Conservation (phyloP, 2,797 vertebrate genomes). For the Odontamblyopus lacepedii region DNA sequence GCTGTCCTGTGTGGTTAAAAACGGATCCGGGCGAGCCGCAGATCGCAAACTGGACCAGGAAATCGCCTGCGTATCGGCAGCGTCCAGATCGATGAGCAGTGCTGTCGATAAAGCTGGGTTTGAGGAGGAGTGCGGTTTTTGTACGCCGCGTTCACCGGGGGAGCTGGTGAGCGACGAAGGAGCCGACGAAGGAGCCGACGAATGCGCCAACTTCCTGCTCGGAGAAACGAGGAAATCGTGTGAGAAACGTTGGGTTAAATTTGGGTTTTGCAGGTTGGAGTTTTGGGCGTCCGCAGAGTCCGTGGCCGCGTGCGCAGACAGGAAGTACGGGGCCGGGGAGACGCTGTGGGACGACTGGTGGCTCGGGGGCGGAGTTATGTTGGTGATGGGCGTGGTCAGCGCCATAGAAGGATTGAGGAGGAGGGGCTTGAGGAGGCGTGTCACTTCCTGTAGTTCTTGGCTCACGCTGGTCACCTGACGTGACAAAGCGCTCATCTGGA, state of each 20-base stretch:
- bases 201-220: slow-evolving; percentile 26
- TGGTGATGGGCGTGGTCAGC: slow-evolving; percentile 54
- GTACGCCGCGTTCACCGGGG: slow-evolving; percentile 47
- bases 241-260: slow-evolving; percentile 1
- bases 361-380: slow-evolving; percentile 64
- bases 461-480: slow-evolving; percentile 78
- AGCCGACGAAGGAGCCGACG: slow-evolving; percentile 69
- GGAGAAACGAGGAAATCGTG: neutral
- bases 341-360: slow-evolving; percentile 50
- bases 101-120: slow-evolving; percentile 46
- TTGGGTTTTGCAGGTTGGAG: slow-evolving; percentile 4
- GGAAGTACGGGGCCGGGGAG: slow-evolving; percentile 48
- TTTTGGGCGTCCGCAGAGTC: neutral
- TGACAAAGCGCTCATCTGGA: slow-evolving; percentile 79
- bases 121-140: slow-evolving; percentile 31
- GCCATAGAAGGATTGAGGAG: slow-evolving; percentile 58
- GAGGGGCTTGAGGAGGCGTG: slow-evolving; percentile 76
- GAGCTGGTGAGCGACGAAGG: slow-evolving; percentile 70
- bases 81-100: slow-evolving; percentile 45
- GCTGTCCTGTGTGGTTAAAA: slow-evolving; percentile 30
- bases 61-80: slow-evolving; percentile 1
- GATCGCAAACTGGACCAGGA: slow-evolving; percentile 11
- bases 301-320: slow-evolving; percentile 16
- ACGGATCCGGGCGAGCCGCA: slow-evolving; percentile 11
- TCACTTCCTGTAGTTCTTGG: slow-evolving; percentile 82